Base-by-base conservation (phyloP, 2,113 vertebrate species). In the Halichoeres trimaculatus region DNA sequence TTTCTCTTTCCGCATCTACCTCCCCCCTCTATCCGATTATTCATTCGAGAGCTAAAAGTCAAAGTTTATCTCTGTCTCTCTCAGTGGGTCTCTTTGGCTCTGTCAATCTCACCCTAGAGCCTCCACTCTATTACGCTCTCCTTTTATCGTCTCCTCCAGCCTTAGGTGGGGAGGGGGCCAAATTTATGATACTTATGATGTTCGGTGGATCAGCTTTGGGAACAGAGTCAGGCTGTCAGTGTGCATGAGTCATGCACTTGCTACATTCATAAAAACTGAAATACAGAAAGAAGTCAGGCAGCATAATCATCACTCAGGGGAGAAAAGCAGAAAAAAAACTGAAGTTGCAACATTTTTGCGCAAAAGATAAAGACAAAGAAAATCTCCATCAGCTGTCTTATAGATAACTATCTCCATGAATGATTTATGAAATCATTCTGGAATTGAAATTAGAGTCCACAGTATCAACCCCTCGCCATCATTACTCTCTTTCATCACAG, bases 211-310 rank as follows among this genome's bases (percentile, higher is more conserved):
- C 68, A 56, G 38, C 8, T 45, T 45, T 36, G 76, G 52, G 77
- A 79, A 45, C 35, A 79, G 67, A 79, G 72, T 68, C 82, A 73
- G 84, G 76, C 70, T 82, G 78, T 89, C 81, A 58, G 70, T 60
- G 83, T 73, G 80, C 34, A 76, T 87, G 88, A 92, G 58, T 91
- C 86, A 86, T 66, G 52, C 26, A 1, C 60, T 77, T 78, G 69
- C 26, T 17, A 54, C 55, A 43, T 17, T 63, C 11, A 20, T 30
- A 59, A 55, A 59, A 36, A 50, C 6, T 45, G 41, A 56, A 50
- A 51, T 16, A 57, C 58, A 60, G 57, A 59, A 38, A 60, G 51
- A 57, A 30, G 26, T 47, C 45, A n/a, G 40, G 8, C 57, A 70
- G 22, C 4, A 19, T 8, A 59, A 71, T 34, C 70, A 20, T 62